Conservation (phyloP, 1,140 invertebrate species). For the Drosophila micromelanica region DNA sequence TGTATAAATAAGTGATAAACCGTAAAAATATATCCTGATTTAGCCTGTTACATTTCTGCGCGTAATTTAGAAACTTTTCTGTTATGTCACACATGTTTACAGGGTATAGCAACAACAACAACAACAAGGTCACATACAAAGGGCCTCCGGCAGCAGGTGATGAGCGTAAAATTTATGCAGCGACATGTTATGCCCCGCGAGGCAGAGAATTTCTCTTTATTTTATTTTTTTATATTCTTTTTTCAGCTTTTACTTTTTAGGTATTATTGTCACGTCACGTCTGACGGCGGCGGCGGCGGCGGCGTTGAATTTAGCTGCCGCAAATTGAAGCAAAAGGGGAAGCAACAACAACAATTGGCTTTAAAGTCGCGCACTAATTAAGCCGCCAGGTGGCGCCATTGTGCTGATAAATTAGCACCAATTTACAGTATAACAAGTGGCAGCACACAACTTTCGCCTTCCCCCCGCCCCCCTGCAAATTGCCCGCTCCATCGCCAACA, state of each 20-base stretch:
- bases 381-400: conserved; percentile 50
- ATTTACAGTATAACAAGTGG: conserved; percentile 51
- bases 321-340: conserved; percentile 47
- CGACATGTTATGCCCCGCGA: conserved; percentile 70
- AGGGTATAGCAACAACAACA: conserved; percentile 29
- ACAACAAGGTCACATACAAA: conserved; percentile 61
- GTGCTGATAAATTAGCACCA: conserved; percentile 55
- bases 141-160: conserved; percentile 57
- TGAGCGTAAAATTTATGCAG: conserved; percentile 82
- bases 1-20: too few relatives aligned
- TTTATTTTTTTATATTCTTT: conserved; percentile 37
- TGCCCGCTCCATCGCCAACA: neutral
- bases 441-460: conserved; percentile 35
- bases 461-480: neutral
- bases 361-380: conserved; percentile 50
- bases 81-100: neutral
- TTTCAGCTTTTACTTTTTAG: conserved; percentile 16
- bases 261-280: conserved; percentile 81
- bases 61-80: too few relatives aligned
- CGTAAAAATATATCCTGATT: too few relatives aligned
- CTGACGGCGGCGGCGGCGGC: conserved; percentile 59
- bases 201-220: conserved; percentile 37
- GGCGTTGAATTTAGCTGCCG: conserved; percentile 2
- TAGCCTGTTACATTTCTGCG: neutral
- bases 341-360: conserved; percentile 12